These are phyloP conservation scores for Eristalinus aeneus DNA, from an alignment of 2,888 invertebrate genomes.

Conservation along the genomic window DNA sequence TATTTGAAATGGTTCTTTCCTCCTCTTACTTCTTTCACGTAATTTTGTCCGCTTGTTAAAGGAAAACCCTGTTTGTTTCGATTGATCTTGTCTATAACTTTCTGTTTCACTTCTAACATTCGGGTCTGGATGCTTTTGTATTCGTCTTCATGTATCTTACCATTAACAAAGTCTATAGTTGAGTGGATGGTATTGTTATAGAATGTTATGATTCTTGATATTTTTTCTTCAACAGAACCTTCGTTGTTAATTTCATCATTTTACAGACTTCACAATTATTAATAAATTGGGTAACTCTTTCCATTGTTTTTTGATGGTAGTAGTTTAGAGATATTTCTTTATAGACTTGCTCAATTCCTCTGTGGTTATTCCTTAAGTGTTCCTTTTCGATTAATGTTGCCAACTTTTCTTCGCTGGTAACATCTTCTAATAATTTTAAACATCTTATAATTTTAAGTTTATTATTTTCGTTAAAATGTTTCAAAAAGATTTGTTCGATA, in stretches of 20 bases:
- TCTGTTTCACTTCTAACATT: not conserved
- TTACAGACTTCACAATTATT: not conserved
- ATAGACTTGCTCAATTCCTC: not conserved
- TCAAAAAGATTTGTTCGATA: not conserved
- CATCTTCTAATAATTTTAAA: not conserved
- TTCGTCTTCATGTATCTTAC: constrained; percentile 51
- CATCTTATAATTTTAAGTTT: not conserved
- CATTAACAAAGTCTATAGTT: constrained; percentile 67
- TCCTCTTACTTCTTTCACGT: too few species aligned
- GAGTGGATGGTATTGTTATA: constrained; percentile 70
- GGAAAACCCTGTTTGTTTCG: not conserved
- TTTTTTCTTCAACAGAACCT: constrained; percentile 69
- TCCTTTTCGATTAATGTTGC: not conserved
- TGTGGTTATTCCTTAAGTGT: not conserved
- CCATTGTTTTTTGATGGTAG: not conserved
- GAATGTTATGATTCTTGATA: constrained; percentile 60
- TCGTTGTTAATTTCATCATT: constrained; percentile 52
- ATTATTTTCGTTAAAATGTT: not conserved
- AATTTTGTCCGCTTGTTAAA: not conserved
- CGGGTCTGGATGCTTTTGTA: not conserved
- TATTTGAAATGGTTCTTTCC: not conserved
- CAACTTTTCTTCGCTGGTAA: not conserved
- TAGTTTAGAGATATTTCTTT: not conserved
- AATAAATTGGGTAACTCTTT: not conserved
- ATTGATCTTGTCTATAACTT: not conserved